Conservation (phyloP, 2,888 invertebrate species). For the Andrena chrysosceles region DNA sequence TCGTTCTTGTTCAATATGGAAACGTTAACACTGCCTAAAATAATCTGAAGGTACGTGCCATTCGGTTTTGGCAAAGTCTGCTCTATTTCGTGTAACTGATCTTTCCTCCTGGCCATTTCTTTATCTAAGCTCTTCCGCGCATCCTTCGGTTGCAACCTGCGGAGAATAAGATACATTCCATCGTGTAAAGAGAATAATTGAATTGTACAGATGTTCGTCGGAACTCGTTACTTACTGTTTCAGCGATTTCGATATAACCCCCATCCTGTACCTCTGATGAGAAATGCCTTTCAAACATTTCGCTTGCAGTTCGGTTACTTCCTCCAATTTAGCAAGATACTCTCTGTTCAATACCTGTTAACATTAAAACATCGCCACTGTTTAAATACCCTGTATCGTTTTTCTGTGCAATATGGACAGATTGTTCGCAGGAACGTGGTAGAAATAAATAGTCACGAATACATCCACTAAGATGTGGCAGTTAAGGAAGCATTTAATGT, state of each 20-base stretch:
- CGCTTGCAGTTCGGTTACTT: conserved; percentile 93
- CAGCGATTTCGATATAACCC: conserved; percentile 91
- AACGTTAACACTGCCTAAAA: conserved; percentile 98
- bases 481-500: not conserved
- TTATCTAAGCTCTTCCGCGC: conserved; percentile 87
- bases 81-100: conserved; percentile 96
- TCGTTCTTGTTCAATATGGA: conserved; percentile 98
- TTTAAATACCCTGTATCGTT: not conserved
- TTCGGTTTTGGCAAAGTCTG: conserved; percentile 96
- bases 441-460: not conserved
- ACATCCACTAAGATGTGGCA: too few species aligned
- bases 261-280: conserved; percentile 96
- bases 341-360: conserved; percentile 91
- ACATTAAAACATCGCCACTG: conserved; percentile 14
- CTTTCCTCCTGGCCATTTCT: conserved; percentile 93
- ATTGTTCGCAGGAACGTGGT: not conserved
- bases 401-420: conserved; percentile 10
- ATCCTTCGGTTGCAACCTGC: conserved; percentile 79
- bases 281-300: conserved; percentile 95
- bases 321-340: conserved; percentile 94
- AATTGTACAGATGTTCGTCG: not conserved
- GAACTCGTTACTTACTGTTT: conserved; percentile 89
- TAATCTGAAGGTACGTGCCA: conserved; percentile 96
- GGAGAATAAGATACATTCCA: not conserved
- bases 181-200: not conserved